A percentile compares a stretch with the other conserved stretches of the same genome.
Conservation (phyloP, 2,888 invertebrate species). For the Heliconius aoede region DNA sequence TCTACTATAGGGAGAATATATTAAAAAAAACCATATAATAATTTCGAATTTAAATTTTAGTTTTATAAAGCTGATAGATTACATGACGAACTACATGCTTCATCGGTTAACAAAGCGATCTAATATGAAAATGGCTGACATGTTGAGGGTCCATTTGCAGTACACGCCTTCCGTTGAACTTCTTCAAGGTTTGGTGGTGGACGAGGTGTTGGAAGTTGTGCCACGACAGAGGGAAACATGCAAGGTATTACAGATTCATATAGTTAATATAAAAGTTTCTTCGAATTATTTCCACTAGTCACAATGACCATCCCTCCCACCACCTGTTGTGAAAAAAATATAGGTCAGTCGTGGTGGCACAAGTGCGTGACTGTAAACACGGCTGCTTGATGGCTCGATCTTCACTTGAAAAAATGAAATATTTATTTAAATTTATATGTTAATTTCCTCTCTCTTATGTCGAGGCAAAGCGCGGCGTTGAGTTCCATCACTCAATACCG, state of each 20-base stretch:
- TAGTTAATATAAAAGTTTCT: too few relatives aligned
- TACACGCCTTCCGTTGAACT: constrained; percentile 79
- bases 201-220: constrained; percentile 79
- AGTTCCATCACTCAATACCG: too few relatives aligned
- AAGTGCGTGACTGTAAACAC: too few relatives aligned
- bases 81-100: constrained; percentile 87
- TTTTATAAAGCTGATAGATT: constrained; percentile 88
- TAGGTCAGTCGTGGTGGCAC: too few relatives aligned
- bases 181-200: constrained; percentile 68
- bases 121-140: constrained; percentile 81
- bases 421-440: too few relatives aligned
- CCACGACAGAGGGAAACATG: constrained; percentile 72
- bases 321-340: too few relatives aligned
- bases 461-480: too few relatives aligned
- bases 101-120: constrained; percentile 86
- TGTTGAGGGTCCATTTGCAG: constrained; percentile 81
- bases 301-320: too few relatives aligned
- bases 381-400: too few relatives aligned
- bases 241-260: constrained; percentile 60
- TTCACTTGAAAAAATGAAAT: too few relatives aligned
- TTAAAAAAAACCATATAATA: neutral
- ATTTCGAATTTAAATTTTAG: constrained; percentile 70
- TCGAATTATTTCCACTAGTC: neutral
- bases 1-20: neutral
- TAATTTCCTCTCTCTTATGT: too few relatives aligned